These are phyloP conservation scores for Atherix ibis DNA, from an alignment of 2,888 invertebrate genomes.

Conservation along the genomic window DNA sequence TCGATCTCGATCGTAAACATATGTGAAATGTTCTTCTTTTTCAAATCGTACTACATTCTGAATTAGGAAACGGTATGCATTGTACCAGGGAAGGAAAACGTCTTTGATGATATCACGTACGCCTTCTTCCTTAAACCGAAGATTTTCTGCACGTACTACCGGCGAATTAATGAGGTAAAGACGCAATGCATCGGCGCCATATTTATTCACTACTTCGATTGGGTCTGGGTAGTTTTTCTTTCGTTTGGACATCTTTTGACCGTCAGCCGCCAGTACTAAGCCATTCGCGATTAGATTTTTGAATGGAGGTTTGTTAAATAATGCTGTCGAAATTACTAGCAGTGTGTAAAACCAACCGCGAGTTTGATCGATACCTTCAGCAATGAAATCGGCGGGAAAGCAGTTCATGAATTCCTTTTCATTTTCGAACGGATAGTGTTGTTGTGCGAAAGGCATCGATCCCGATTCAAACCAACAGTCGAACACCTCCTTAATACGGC, in stretches of 20 bases:
- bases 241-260: conserved; percentile 98
- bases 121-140: conserved; percentile 93
- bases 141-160: conserved; percentile 90
- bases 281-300: conserved; percentile 97
- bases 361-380: conserved; percentile 98
- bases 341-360: conserved; percentile 98
- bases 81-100: conserved; percentile 94
- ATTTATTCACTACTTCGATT: conserved; percentile 72
- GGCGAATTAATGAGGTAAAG: conserved; percentile 96
- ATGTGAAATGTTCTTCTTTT: conserved; percentile 43
- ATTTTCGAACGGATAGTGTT: conserved; percentile 92
- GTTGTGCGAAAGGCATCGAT: conserved; percentile 96
- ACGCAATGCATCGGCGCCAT: conserved; percentile 92
- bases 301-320: conserved; percentile 93
- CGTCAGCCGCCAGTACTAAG: conserved; percentile 88
- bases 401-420: conserved; percentile 70
- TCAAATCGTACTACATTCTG: conserved; percentile 80
- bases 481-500: conserved; percentile 84
- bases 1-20: conserved; percentile 40
- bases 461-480: conserved; percentile 99
- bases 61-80: conserved; percentile 81
- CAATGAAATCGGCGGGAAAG: conserved; percentile 98
- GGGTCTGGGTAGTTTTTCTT: conserved; percentile 99
- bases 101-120: conserved; percentile 93
- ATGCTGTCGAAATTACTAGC: conserved; percentile 87